Base-by-base conservation (phyloP, 2,797 vertebrate genomes). In the Parambassis ranga region DNA sequence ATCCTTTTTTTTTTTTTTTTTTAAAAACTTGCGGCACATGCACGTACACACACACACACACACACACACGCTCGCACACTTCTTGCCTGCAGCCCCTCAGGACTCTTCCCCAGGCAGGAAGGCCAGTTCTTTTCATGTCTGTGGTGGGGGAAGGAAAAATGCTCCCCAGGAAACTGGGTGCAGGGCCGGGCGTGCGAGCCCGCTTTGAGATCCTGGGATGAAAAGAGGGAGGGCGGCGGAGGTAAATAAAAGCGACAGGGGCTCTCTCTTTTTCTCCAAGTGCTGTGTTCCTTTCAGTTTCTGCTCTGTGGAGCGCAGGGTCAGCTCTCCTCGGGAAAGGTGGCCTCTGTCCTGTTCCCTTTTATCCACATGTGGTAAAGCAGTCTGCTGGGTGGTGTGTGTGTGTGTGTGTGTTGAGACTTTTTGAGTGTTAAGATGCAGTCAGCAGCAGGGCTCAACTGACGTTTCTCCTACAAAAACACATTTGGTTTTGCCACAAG, bases 211-310 rank as follows among this genome's bases (percentile, higher is more conserved):
- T 91, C 62, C 87, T 5, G 64, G 91, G 92, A 93, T 94, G 89
- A 93, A 94, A 92, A 93, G 88, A 87, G 81, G 79, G 90, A 88
- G 87, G 88, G 87, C 86, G 85, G 90, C 80, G 83, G 91, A 90
- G 92, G 91, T 93, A 92, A 94, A 92, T 92, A 92, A 92, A 92
- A 92, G 88, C 89, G 79, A 90, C 83, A 75, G 93, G 93, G 90
- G 43, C 77, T 65, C 69, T 39, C 73, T 77, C 63, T 80, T 42
- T 79, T 48, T 56, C 23, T 76, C 60, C 2, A 10, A 62, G 65
- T 28, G 20, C 48, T 20, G 33, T 4, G 56, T 65, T 81, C 51
- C 68, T 86, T 65, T 79, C 71, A 67, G 75, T 48, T 51, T 67
- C 37, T 52, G 8, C 71, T 57, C 24, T n/a, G 28, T 60, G 52